These are phyloP conservation scores for Mustela lutreola DNA, from an alignment of 2,113 vertebrate species.

Conservation along the genomic window DNA sequence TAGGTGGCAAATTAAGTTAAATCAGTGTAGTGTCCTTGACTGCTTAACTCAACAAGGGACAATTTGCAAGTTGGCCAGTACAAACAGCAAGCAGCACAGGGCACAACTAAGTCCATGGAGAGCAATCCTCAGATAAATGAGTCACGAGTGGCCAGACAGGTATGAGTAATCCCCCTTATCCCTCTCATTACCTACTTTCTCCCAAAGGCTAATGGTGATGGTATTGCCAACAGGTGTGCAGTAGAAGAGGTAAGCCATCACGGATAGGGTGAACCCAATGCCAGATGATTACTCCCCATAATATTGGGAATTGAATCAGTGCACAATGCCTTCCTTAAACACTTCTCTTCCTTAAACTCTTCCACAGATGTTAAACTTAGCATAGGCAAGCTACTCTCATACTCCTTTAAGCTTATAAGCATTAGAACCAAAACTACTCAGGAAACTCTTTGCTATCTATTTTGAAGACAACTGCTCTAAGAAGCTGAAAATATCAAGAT, in stretches of 20 bases:
- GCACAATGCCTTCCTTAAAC: background rate
- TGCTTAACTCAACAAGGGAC: background rate
- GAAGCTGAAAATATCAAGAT: background rate
- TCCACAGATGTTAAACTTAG: background rate
- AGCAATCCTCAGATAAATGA: background rate
- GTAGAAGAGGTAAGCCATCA: background rate
- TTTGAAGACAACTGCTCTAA: background rate
- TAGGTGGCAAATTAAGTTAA: background rate
- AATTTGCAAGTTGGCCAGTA: background rate
- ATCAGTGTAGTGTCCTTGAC: background rate
- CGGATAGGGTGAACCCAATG: background rate
- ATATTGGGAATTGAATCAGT: background rate
- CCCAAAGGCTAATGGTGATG: background rate
- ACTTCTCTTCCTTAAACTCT: background rate
- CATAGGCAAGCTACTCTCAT: background rate
- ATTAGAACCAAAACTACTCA: background rate
- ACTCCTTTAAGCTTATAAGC: background rate
- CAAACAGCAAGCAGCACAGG: background rate
- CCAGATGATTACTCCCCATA: background rate
- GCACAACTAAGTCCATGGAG: background rate
- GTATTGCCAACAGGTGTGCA: background rate
- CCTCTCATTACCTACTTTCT: background rate
- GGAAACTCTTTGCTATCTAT: background rate
- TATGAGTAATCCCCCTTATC: background rate
- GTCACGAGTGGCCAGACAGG: background rate